phyloP scores from a whole-genome alignment of 2,797 vertebrate species.

The Enteromius treurensis region DNA sequence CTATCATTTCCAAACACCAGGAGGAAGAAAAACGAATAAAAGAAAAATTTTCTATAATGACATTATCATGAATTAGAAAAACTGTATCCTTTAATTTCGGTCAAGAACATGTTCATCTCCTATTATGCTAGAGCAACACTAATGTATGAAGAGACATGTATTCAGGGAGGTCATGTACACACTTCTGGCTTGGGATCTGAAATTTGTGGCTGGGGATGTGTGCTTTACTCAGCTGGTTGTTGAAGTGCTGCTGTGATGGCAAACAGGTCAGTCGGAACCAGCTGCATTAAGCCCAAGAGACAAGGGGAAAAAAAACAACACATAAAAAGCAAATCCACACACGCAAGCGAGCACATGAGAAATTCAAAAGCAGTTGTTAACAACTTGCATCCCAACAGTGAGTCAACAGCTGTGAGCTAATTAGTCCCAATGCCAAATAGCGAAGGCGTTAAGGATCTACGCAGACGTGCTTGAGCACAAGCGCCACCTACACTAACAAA shows the following conservation, averaged over 20 bases:
- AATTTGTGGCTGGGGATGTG: neutral
- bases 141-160: neutral
- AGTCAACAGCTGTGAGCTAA: constrained; percentile 49
- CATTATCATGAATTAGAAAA: neutral
- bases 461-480: constrained; percentile 34
- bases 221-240: constrained; percentile 11
- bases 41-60: neutral
- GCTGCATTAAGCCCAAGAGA: constrained; percentile 34
- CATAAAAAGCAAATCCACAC: constrained; percentile 8
- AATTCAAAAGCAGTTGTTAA: constrained; percentile 33
- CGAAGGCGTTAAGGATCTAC: constrained; percentile 41
- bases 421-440: constrained; percentile 49
- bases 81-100: neutral
- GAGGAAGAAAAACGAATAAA: neutral
- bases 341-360: constrained; percentile 29
- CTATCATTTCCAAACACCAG: neutral
- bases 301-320: constrained; percentile 30
- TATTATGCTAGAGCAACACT: neutral
- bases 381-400: constrained; percentile 41
- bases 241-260: constrained; percentile 12
- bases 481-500: constrained; percentile 58
- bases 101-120: neutral
- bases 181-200: constrained; percentile 2
- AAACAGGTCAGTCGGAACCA: constrained; percentile 29
- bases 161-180: neutral